Conservation (phyloP, 2,888 invertebrate genomes). For the Acanthoscelides obtectus region DNA sequence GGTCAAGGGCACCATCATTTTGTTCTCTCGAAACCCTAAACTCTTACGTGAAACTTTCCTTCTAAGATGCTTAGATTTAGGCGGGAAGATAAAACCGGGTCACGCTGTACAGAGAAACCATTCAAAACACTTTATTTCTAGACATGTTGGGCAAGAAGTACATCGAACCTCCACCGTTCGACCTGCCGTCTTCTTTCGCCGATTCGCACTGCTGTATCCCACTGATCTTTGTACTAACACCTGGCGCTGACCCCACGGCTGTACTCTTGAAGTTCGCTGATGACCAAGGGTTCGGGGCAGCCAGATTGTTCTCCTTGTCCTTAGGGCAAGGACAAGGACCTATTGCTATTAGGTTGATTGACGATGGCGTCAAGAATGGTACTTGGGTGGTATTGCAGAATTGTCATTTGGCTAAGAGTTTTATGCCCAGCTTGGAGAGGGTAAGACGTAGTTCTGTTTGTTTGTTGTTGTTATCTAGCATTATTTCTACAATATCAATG, state of each 20-base stretch:
- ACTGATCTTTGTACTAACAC: slow-evolving; percentile 84
- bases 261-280: slow-evolving; percentile 87
- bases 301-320: slow-evolving; percentile 74
- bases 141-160: slow-evolving; percentile 72
- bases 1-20: too few relatives aligned
- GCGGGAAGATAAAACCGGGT: too few relatives aligned
- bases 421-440: slow-evolving; percentile 89
- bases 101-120: too few relatives aligned
- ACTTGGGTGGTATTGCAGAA: slow-evolving; percentile 95
- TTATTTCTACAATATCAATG: too few relatives aligned
- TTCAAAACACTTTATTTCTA: slow-evolving; percentile 28
- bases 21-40: too few relatives aligned
- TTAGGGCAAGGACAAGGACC: slow-evolving; percentile 93
- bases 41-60: too few relatives aligned
- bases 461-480: too few relatives aligned
- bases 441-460: slow-evolving; percentile 44
- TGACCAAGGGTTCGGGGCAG: slow-evolving; percentile 80
- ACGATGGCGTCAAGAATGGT: slow-evolving; percentile 76
- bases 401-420: slow-evolving; percentile 92
- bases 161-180: slow-evolving; percentile 87
- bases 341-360: slow-evolving; percentile 80
- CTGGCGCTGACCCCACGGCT: slow-evolving; percentile 91
- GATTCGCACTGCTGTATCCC: slow-evolving; percentile 89
- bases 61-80: too few relatives aligned
- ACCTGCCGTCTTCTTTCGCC: slow-evolving; percentile 73